These are phyloP conservation scores for Dyspetes luteomarginatus DNA, from an alignment of 2,888 invertebrate species.

Conservation along the genomic window DNA sequence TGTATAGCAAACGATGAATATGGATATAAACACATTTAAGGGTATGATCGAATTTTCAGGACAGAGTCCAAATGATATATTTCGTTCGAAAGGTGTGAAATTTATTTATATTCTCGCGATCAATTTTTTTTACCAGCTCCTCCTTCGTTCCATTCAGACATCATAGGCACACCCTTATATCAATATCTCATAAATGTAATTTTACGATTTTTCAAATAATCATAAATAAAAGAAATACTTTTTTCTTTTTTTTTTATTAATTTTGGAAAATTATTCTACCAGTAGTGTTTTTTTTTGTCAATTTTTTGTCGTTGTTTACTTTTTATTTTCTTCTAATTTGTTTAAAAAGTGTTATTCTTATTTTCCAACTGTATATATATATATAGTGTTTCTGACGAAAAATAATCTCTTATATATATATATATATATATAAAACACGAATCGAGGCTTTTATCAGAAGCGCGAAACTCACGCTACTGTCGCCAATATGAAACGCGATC, in stretches of 20 bases:
- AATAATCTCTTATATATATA: too few species aligned
- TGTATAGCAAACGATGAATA: too few species aligned
- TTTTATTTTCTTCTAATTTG: neutral
- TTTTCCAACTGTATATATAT: too few species aligned
- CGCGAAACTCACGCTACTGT: conserved; percentile 43
- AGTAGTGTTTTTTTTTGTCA: neutral
- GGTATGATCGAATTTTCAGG: too few species aligned
- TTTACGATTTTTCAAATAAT: neutral
- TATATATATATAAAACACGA: conserved; percentile 1
- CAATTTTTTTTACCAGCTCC: neutral
- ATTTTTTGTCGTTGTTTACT: neutral
- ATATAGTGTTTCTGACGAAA: too few species aligned
- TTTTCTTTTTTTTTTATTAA: neutral
- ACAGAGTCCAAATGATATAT: conserved; percentile 6
- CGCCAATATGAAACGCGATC: conserved; percentile 17
- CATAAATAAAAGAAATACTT: neutral
- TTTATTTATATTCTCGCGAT: neutral
- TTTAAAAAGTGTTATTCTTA: too few species aligned
- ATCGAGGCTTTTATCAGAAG: conserved; percentile 22
- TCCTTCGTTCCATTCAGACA: neutral
- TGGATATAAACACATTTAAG: too few species aligned
- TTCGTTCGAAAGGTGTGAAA: neutral
- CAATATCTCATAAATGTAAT: neutral
- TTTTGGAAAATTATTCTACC: neutral
- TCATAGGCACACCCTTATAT: neutral